Conservation (phyloP, 2,113 vertebrate genomes). For the Zapus hudsonius region DNA sequence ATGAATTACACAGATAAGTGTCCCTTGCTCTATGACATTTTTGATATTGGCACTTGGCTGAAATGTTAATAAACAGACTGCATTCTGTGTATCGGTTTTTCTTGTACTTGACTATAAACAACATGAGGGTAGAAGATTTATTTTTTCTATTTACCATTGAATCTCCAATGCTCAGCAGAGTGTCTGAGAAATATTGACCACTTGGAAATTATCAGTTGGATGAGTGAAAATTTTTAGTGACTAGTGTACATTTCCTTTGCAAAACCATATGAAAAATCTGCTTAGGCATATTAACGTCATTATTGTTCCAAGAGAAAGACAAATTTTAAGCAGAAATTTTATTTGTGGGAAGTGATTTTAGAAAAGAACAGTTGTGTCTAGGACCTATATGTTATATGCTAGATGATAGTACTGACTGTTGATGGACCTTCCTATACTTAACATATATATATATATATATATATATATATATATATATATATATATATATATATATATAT, state of each 20-base stretch:
- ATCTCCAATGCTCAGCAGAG: not conserved
- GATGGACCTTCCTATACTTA: not conserved
- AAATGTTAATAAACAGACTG: constrained; percentile 6
- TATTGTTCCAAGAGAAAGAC: not conserved
- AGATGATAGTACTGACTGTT: not conserved
- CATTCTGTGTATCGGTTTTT: constrained; percentile 18
- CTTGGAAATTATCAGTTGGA: not conserved
- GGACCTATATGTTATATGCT: not conserved
- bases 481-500: not conserved
- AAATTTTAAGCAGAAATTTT: not conserved
- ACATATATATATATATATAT: not conserved
- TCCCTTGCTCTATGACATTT: not conserved
- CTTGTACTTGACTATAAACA: not conserved
- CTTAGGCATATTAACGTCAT: not conserved
- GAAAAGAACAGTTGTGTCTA: not conserved
- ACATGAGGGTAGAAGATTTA: not conserved
- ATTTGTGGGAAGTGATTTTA: not conserved
- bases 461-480: not conserved
- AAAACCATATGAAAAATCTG: constrained; percentile 20
- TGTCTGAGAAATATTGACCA: not conserved
- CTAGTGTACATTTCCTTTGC: not conserved
- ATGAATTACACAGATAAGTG: constrained; percentile 36
- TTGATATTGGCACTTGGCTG: not conserved
- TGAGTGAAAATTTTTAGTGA: constrained; percentile 3
- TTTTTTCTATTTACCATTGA: not conserved